Evolutionary conservation across 2,113 vertebrate species (phyloP).

Genomic region (Turnix velox): DNA sequence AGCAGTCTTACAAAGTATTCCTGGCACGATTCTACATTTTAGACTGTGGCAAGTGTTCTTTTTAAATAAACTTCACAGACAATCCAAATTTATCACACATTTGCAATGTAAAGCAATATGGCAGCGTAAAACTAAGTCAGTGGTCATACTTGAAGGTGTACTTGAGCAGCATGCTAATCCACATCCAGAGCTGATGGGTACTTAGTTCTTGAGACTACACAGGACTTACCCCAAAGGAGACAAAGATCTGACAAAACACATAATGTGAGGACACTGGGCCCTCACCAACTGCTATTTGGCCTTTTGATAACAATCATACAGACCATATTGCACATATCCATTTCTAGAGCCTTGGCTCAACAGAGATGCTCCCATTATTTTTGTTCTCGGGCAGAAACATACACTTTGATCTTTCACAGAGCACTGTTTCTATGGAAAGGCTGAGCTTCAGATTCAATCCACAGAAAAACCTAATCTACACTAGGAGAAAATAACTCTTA

Average conservation of each 20-base stretch:
- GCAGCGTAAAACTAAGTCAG: not conserved
- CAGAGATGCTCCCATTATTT: not conserved
- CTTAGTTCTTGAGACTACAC: not conserved
- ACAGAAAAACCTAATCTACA: not conserved
- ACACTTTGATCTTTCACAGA: not conserved
- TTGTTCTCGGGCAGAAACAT: not conserved
- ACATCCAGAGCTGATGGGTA: not conserved
- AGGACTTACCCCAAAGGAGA: not conserved
- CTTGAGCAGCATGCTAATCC: not conserved
- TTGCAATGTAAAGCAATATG: not conserved
- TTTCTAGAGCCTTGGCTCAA: not conserved
- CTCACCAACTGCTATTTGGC: not conserved
- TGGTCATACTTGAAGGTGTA: too few species aligned
- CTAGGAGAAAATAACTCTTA: not conserved
- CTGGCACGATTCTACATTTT: not conserved
- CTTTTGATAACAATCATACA: not conserved
- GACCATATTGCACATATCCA: rapidly evolving
- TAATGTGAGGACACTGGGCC: not conserved
- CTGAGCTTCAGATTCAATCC: not conserved
- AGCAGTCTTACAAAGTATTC: not conserved
- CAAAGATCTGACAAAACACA: not conserved
- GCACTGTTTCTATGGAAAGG: not conserved
- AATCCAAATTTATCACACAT: not conserved
- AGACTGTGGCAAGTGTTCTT: not conserved
- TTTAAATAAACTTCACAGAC: not conserved